Conservation (phyloP, 1,140 invertebrate genomes). For the Brachionus calyciflorus region DNA sequence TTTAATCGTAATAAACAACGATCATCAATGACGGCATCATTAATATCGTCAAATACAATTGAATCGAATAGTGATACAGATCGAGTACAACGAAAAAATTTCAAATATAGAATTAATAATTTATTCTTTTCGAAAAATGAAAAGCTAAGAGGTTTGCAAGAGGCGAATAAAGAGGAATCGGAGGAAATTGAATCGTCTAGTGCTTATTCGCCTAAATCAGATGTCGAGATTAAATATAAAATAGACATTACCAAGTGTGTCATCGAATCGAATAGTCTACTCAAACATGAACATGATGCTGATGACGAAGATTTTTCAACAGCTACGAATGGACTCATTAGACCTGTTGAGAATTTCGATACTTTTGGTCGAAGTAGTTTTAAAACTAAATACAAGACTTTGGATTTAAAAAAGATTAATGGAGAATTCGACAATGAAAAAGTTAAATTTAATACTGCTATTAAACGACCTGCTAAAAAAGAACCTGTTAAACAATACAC, state of each 20-base stretch:
- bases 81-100: conserved; percentile 11
- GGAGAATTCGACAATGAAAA: not conserved
- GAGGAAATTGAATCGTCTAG: conserved; percentile 20
- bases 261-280: conserved; percentile 1
- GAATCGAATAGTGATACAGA: not conserved
- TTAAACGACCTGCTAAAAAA: not conserved
- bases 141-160: conserved; percentile 21
- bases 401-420: not conserved
- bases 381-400: not conserved
- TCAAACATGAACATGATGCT: conserved; percentile 19
- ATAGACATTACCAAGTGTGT: not conserved
- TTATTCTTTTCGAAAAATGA: conserved; percentile 26
- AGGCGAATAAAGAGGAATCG: conserved; percentile 12
- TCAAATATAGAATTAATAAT: conserved; percentile 28
- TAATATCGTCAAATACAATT: conserved; percentile 24
- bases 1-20: conserved; percentile 39
- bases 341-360: not conserved
- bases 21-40: conserved; percentile 37
- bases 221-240: not conserved
- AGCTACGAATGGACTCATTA: not conserved
- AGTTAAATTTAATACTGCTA: conserved; percentile 18
- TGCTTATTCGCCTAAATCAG: not conserved
- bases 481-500: not conserved
- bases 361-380: conserved; percentile 18
- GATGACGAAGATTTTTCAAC: not conserved